Percentiles rank a stretch among this genome's conserved stretches.
These are phyloP conservation scores for Apis mellifera DNA, from an alignment of 1,140 invertebrate species.

Conservation along the genomic window Amel_HAv3.1 CM009943.2:7418001-7418500, in stretches of 20 bases:
- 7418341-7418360: no score
- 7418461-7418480: neutral
- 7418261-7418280: neutral
- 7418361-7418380: neutral
- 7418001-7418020: neutral
- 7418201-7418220: neutral
- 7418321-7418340: neutral
- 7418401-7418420: neutral
- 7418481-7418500: no score
- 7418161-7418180: neutral
- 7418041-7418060: no score
- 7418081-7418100: neutral
- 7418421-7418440: neutral
- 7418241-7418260: neutral
- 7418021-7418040: neutral
- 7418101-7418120: neutral
- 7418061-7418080: no score
- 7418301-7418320: neutral
- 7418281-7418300: neutral
- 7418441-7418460: neutral
- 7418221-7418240: slow-evolving; percentile 3
- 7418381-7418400: neutral
- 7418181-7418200: slow-evolving; percentile 2
- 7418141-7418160: no score
- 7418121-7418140: no score